Percentiles rank a stretch among this genome's conserved stretches.
Conservation (phyloP, 2,888 invertebrate genomes). For the Himalopsyche japonica region DNA sequence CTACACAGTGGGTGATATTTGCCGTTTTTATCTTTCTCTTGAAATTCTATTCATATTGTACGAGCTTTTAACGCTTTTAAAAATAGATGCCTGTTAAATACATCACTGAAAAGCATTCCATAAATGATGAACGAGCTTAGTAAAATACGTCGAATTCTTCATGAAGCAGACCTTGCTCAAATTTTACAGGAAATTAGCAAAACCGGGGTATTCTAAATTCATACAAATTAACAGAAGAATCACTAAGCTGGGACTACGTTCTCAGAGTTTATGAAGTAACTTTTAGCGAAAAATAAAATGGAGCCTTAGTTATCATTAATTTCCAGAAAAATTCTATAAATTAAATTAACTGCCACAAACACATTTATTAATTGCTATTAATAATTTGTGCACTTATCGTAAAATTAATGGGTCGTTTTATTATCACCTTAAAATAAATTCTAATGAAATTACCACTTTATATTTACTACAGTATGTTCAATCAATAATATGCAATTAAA, state of each 20-base stretch:
- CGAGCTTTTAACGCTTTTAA: not conserved
- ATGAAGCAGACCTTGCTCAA: not conserved
- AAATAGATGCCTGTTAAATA: not conserved
- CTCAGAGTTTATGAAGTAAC: too few species aligned
- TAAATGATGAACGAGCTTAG: not conserved
- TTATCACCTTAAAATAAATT: not conserved
- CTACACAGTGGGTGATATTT: slow-evolving; percentile 4
- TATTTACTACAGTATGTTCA: too few species aligned
- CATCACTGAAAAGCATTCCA: not conserved
- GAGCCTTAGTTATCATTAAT: too few species aligned
- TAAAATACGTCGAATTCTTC: not conserved
- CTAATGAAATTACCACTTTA: not conserved
- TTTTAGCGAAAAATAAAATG: too few species aligned
- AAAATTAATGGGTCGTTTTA: not conserved
- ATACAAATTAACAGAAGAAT: not conserved
- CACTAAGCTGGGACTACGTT: not conserved
- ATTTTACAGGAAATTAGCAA: not conserved
- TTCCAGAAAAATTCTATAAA: not conserved
- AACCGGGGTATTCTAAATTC: not conserved
- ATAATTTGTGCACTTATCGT: not conserved
- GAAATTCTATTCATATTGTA: slow-evolving; percentile 2
- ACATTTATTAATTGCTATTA: not conserved
- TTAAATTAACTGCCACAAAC: too few species aligned
- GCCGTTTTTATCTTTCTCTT: slow-evolving; percentile 2
- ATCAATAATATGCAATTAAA: too few species aligned